Evolutionary conservation across 2,113 vertebrate genomes (phyloP).

Genomic region (Anas platyrhynchos): DNA sequence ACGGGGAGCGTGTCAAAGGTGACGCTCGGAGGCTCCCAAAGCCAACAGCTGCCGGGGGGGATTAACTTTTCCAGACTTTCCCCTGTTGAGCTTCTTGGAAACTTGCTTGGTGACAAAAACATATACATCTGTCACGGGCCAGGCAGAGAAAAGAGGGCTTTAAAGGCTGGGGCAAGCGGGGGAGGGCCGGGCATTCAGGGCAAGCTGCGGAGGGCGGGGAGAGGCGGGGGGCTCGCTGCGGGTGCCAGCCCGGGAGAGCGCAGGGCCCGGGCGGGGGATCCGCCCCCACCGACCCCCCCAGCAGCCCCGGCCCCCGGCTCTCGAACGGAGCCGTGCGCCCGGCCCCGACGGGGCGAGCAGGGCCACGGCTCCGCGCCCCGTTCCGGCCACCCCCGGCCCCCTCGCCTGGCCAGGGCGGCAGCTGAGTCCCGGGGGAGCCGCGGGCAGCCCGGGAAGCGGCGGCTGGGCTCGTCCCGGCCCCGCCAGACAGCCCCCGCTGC

Average conservation of each 20-base stretch:
- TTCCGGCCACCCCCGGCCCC: not conserved
- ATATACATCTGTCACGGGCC: slow-evolving; percentile 83
- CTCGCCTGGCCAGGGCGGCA: too few species aligned
- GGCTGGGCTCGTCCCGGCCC: not conserved
- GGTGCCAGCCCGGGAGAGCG: not conserved
- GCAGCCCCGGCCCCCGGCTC: not conserved
- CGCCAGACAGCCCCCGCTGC: not conserved
- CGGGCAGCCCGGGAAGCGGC: too few species aligned
- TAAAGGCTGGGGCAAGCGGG: slow-evolving; percentile 12
- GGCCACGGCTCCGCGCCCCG: not conserved
- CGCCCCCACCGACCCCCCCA: too few species aligned
- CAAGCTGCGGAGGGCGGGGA: not conserved
- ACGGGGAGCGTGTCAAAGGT: slow-evolving; percentile 89
- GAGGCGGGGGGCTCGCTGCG: not conserved
- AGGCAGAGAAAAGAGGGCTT: slow-evolving; percentile 63
- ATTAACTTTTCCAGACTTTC: slow-evolving; percentile 89
- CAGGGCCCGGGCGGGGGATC: not conserved
- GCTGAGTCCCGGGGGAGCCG: too few species aligned
- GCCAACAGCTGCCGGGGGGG: slow-evolving; percentile 88
- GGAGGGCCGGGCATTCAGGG: slow-evolving; percentile 17
- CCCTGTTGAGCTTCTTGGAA: slow-evolving; percentile 78
- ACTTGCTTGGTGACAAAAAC: slow-evolving; percentile 79
- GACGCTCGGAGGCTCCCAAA: slow-evolving; percentile 90
- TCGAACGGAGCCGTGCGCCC: not conserved
- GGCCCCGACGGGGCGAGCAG: not conserved